phyloP scores from a whole-genome alignment of 2,888 invertebrate species.

The Drosophila trichaetosa region DNA sequence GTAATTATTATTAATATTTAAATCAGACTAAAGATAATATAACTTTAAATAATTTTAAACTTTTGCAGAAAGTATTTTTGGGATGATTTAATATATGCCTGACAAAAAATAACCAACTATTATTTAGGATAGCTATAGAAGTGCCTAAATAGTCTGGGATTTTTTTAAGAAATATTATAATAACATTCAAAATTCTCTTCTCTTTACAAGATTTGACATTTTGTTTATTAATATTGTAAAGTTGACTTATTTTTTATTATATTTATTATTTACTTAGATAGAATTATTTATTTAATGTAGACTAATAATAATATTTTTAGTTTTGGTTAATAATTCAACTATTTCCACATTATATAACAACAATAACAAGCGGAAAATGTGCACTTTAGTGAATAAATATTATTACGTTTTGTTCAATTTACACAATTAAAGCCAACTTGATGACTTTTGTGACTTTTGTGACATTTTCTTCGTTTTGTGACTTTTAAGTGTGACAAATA shows the following conservation, averaged over 20 bases:
- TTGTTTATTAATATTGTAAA: background rate
- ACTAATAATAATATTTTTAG: no score
- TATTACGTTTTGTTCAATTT: constrained; percentile 50
- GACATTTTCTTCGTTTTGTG: background rate
- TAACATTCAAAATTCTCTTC: background rate
- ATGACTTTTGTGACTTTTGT: constrained; percentile 26
- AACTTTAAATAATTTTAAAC: background rate
- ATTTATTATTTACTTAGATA: background rate
- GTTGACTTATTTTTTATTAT: background rate
- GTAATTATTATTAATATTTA: background rate
- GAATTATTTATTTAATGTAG: background rate
- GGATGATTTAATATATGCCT: background rate
- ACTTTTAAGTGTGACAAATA: constrained; percentile 54
- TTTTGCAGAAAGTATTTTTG: background rate
- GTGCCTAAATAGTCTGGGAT: no score
- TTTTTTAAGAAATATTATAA: background rate
- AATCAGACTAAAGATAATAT: background rate
- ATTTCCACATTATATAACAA: constrained; percentile 5
- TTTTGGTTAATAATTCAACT: no score
- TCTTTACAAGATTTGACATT: background rate
- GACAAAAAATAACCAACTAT: background rate
- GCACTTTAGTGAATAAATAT: constrained; percentile 20
- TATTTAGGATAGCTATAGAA: background rate
- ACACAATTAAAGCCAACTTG: constrained; percentile 48
- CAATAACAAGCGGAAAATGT: constrained; percentile 15